A percentile compares a stretch with the other conserved stretches of the same genome.
Evolutionary conservation across 1,140 invertebrate species (phyloP).

Genomic region (Drosophila lacteicornis): DNA sequence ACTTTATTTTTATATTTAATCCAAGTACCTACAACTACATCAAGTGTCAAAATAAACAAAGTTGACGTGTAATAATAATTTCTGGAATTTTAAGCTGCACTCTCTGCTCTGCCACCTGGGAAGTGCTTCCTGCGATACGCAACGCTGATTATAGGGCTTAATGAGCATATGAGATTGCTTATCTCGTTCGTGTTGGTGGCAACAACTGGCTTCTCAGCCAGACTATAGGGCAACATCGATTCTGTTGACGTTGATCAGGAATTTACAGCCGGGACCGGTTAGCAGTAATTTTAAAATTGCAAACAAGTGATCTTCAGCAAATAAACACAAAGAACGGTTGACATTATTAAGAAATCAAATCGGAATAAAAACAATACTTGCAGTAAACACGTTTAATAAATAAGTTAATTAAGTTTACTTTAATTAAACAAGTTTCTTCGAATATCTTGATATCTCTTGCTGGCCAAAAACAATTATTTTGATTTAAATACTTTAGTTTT

Average conservation of each 20-base stretch:
- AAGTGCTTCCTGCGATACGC: slow-evolving; percentile 4
- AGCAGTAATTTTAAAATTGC: not conserved
- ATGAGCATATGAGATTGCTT: slow-evolving; percentile 5
- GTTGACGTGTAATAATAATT: not conserved
- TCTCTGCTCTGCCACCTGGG: not conserved
- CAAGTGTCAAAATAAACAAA: slow-evolving; percentile 15
- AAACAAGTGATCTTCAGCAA: not conserved
- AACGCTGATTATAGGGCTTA: slow-evolving; percentile 4
- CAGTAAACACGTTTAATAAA: not conserved
- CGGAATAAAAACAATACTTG: not conserved
- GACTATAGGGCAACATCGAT: slow-evolving; percentile 6
- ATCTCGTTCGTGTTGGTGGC: slow-evolving; percentile 13
- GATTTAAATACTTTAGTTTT: too few species aligned
- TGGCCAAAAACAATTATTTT: too few species aligned
- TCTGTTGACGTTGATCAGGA: slow-evolving; percentile 3
- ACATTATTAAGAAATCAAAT: not conserved
- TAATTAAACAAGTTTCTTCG: too few species aligned
- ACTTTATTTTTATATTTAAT: not conserved
- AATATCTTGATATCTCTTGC: not conserved
- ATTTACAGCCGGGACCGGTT: not conserved
- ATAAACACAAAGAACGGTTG: not conserved
- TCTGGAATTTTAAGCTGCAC: not conserved
- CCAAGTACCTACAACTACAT: not conserved
- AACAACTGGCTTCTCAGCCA: not conserved
- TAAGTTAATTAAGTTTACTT: not conserved